phyloP scores from a whole-genome alignment of 1,140 invertebrate genomes.

The Micrasema longulum region DNA sequence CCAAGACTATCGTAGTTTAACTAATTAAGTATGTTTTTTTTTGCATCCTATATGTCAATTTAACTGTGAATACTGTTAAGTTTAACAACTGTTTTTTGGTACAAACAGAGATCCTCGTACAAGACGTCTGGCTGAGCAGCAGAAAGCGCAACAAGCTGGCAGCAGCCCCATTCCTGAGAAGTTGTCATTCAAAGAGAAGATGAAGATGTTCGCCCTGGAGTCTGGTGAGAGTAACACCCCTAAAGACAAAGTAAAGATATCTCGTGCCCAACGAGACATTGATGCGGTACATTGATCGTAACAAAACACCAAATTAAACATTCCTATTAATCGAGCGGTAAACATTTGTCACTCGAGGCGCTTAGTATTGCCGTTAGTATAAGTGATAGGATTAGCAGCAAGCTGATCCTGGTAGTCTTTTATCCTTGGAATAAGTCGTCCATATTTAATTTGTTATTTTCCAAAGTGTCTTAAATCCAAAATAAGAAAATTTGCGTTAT shows the following conservation, averaged over 20 bases:
- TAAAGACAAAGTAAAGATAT: constrained; percentile 93
- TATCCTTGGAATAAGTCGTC: constrained; percentile 14
- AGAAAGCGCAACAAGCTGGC: constrained; percentile 73
- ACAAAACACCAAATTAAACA: constrained; percentile 19
- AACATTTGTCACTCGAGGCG: constrained; percentile 26
- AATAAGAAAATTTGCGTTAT: constrained; percentile 32
- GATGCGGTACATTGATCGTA: constrained; percentile 72
- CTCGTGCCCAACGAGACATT: constrained; percentile 91
- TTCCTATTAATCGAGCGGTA: constrained; percentile 22
- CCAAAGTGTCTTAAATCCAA: constrained; percentile 36
- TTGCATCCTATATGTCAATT: no score
- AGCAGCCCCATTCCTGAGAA: constrained; percentile 85
- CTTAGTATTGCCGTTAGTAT: constrained; percentile 14
- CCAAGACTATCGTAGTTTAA: no score
- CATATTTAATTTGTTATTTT: constrained; percentile 27
- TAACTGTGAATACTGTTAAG: no score
- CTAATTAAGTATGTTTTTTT: no score
- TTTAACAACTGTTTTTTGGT: no score
- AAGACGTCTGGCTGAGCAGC: constrained; percentile 82
- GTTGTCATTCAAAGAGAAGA: constrained; percentile 93
- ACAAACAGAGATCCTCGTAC: constrained; percentile 81
- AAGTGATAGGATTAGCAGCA: constrained; percentile 9
- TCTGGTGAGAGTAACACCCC: constrained; percentile 88
- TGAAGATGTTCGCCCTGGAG: constrained; percentile 97
- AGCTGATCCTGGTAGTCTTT: constrained; percentile 10